Evolutionary conservation across 2,888 invertebrate species (phyloP).

Genomic region (Hirtodrosophila cameraria): DNA sequence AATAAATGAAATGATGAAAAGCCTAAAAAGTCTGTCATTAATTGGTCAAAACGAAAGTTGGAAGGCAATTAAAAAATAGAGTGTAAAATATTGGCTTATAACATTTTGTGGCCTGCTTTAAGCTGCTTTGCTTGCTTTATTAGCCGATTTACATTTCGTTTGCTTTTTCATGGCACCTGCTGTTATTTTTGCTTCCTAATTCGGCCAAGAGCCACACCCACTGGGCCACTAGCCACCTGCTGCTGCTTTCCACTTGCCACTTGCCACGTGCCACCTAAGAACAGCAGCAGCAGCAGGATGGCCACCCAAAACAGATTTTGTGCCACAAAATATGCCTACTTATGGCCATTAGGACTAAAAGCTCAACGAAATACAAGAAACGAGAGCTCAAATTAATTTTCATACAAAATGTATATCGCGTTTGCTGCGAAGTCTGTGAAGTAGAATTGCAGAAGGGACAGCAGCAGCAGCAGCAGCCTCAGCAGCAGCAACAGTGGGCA

Average conservation of each 20-base stretch:
- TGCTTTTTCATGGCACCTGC: conserved; percentile 32
- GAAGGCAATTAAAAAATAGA: too few relatives aligned
- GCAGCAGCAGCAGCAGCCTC: not conserved
- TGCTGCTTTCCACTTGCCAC: conserved; percentile 20
- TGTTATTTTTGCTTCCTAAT: conserved; percentile 7
- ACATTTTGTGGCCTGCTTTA: too few relatives aligned
- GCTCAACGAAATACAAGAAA: conserved; percentile 54
- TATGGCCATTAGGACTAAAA: conserved; percentile 72
- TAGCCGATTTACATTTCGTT: conserved; percentile 33
- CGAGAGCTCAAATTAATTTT: conserved; percentile 72
- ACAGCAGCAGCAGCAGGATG: conserved; percentile 7
- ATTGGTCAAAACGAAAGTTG: too few relatives aligned
- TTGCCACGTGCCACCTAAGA: conserved; percentile 23
- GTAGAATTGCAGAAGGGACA: not conserved
- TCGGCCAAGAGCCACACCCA: too few relatives aligned
- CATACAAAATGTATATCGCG: conserved; percentile 70
- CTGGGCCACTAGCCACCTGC: not conserved
- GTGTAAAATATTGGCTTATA: too few relatives aligned
- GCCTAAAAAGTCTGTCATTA: too few relatives aligned
- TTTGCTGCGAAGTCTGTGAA: conserved; percentile 3
- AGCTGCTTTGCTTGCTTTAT: conserved; percentile 3
- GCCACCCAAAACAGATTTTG: conserved; percentile 39
- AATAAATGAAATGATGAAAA: too few relatives aligned
- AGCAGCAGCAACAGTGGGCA: conserved; percentile 51
- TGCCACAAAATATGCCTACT: conserved; percentile 65